Evolutionary conservation across 2,888 invertebrate genomes (phyloP).

Genomic region (Amblyjoppa fuscipennis): DNA sequence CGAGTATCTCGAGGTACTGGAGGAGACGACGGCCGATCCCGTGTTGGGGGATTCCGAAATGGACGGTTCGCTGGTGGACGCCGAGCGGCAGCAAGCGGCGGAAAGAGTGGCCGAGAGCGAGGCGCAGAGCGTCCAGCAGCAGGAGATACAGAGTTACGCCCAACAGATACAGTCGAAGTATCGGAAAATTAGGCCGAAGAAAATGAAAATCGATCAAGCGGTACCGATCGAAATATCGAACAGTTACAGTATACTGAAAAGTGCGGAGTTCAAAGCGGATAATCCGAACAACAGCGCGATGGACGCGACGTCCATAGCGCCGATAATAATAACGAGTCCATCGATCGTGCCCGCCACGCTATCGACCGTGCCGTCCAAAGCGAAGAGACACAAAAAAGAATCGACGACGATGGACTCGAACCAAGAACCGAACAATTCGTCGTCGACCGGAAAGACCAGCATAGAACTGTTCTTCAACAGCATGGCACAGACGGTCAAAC

Average conservation of each 20-base stretch:
- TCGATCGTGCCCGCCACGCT: constrained; percentile 32
- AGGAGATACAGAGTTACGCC: constrained; percentile 74
- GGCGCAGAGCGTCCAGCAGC: constrained; percentile 54
- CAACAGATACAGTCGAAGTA: constrained; percentile 81
- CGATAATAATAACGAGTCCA: constrained; percentile 65
- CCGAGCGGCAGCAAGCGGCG: constrained; percentile 22
- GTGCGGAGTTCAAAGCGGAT: constrained; percentile 42
- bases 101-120: constrained; percentile 52
- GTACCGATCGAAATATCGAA: constrained; percentile 43
- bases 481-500: constrained; percentile 81
- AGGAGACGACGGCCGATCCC: constrained; percentile 78
- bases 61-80: constrained; percentile 48
- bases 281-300: constrained; percentile 36
- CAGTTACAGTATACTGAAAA: constrained; percentile 64
- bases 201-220: constrained; percentile 55
- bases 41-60: constrained; percentile 63
- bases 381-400: constrained; percentile 38
- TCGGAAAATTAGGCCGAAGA: constrained; percentile 79
- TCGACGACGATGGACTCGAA: constrained; percentile 23
- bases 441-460: constrained; percentile 74
- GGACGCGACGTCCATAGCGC: constrained; percentile 51
- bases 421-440: constrained; percentile 39
- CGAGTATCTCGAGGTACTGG: constrained; percentile 81
- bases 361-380: constrained; percentile 16
- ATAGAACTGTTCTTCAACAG: constrained; percentile 82